Percentiles rank a stretch among this genome's conserved stretches.
These are phyloP conservation scores for Cottoperca gobio DNA, from an alignment of 2,797 vertebrate species.

Conservation along the genomic window DNA sequence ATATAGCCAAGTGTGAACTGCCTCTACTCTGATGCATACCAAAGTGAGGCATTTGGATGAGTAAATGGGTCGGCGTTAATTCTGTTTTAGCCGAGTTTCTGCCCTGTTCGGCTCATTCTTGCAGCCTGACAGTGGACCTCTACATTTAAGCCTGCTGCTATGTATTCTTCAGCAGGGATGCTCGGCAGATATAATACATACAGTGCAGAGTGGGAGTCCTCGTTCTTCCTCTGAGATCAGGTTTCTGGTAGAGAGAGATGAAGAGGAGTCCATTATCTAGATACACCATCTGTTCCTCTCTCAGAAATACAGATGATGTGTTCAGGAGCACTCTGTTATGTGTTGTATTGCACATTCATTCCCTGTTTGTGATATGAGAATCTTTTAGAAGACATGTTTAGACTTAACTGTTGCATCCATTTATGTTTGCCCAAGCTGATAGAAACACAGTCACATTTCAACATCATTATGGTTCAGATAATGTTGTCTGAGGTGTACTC, in stretches of 20 bases:
- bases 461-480: background rate
- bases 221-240: constrained; percentile 21
- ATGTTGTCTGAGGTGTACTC: background rate
- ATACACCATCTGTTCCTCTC: constrained; percentile 29
- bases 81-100: constrained; percentile 35
- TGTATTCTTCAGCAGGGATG: constrained; percentile 35
- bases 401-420: constrained; percentile 4
- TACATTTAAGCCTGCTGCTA: constrained; percentile 27
- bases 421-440: background rate
- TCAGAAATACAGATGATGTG: constrained; percentile 41
- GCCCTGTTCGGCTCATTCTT: constrained; percentile 22
- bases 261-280: constrained; percentile 49
- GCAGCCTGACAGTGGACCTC: constrained; percentile 20
- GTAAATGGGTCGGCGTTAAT: constrained; percentile 41
- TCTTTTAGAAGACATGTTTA: constrained; percentile 22
- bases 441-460: background rate
- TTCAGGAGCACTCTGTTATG: constrained; percentile 26
- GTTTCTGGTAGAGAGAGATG: constrained; percentile 18
- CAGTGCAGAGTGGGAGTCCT: constrained; percentile 7
- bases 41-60: constrained; percentile 57
- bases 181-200: constrained; percentile 10
- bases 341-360: constrained; percentile 7
- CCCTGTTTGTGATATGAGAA: constrained; percentile 23
- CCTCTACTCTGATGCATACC: constrained; percentile 50
- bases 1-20: constrained; percentile 62